phyloP scores from a whole-genome alignment of 37 sponge, comb jelly and placozoan genomes.

The Hexactinellida sp. region DNA sequence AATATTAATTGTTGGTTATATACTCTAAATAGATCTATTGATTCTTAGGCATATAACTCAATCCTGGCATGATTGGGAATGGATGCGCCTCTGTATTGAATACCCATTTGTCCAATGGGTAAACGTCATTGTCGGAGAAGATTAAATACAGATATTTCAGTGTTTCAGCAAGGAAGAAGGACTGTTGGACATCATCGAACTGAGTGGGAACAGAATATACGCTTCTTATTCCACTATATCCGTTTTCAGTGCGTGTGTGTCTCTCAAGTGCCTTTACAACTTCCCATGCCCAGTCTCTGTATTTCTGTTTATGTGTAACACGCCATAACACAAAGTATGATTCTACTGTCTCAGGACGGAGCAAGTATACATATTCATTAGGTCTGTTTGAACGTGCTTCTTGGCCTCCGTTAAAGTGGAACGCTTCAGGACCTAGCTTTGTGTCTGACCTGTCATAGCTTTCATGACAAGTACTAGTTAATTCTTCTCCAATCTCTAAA shows the following conservation, averaged over 20 bases:
- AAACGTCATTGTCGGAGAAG: slow-evolving; percentile 46
- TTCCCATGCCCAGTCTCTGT: slow-evolving; percentile 89
- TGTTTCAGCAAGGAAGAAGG: slow-evolving; percentile 90
- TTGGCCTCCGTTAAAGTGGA: slow-evolving; percentile 30
- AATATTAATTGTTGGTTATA: too few relatives aligned
- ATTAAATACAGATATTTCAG: slow-evolving; percentile 79
- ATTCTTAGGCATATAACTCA: not conserved
- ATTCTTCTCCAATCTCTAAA: slow-evolving; percentile 41
- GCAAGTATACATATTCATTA: slow-evolving; percentile 61
- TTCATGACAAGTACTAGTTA: slow-evolving; percentile 59
- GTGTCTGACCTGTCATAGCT: slow-evolving; percentile 51
- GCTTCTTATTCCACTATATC: slow-evolving; percentile 52
- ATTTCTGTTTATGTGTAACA: slow-evolving; percentile 64
- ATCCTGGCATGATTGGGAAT: slow-evolving; percentile 44
- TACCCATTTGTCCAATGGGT: slow-evolving; percentile 63
- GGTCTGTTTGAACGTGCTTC: slow-evolving; percentile 3
- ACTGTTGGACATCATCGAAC: slow-evolving; percentile 76
- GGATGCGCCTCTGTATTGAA: slow-evolving; percentile 98
- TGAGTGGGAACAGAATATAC: slow-evolving; percentile 37
- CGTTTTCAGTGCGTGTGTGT: slow-evolving; percentile 40
- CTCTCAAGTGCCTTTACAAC: slow-evolving; percentile 59
- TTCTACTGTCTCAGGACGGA: slow-evolving; percentile 78
- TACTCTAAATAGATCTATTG: too few relatives aligned
- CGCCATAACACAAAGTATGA: slow-evolving; percentile 77
- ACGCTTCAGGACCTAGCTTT: slow-evolving; percentile 74